phyloP scores from a whole-genome alignment of 2,113 vertebrate genomes.

The Elachura formosa region DNA sequence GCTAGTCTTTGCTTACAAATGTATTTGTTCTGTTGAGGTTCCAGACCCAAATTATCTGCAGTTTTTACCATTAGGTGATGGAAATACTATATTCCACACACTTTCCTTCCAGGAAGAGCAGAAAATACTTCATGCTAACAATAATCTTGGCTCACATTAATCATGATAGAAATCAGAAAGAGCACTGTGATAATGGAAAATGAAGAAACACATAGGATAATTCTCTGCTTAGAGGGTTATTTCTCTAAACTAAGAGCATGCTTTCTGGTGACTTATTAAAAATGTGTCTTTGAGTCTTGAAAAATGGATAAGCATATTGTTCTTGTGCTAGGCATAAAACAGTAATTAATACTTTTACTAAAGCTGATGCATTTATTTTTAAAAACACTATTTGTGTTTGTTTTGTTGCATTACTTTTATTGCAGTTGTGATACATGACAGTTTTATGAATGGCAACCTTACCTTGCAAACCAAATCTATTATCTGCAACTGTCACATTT shows the following conservation, averaged over 20 bases:
- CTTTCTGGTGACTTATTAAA: conserved; percentile 24
- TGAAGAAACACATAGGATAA: background rate
- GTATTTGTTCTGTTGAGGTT: background rate
- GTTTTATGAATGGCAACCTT: background rate
- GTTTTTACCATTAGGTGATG: background rate
- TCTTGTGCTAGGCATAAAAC: background rate
- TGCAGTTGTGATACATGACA: background rate
- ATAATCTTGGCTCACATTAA: background rate
- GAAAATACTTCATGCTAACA: background rate
- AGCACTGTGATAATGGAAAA: background rate
- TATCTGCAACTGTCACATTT: background rate
- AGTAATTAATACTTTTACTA: conserved; percentile 39
- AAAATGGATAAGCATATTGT: conserved; percentile 23
- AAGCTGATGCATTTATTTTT: background rate
- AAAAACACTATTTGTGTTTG: background rate
- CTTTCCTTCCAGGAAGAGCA: conserved; percentile 8
- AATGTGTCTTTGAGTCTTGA: background rate
- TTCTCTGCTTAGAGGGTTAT: background rate
- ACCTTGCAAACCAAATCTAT: background rate
- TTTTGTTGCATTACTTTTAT: no score
- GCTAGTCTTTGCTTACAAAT: background rate
- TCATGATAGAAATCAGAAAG: background rate
- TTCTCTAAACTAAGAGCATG: background rate
- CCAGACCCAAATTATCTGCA: background rate
- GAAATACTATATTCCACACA: background rate